phyloP scores from a whole-genome alignment of 2,888 invertebrate species.

The Hirtodrosophila duncani region DNA sequence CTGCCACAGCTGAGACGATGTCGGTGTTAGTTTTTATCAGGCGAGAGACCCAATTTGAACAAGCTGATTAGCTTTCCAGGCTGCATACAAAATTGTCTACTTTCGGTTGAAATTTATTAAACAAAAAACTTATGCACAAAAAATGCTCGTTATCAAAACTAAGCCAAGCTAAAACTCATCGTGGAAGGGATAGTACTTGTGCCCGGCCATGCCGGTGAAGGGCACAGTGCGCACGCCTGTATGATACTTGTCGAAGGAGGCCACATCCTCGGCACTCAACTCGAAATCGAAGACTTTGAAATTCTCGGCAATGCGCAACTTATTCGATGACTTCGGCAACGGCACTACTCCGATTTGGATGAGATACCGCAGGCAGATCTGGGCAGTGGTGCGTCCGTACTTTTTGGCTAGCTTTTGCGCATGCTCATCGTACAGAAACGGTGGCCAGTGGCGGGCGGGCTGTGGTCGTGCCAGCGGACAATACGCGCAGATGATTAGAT shows the following conservation, averaged over 20 bases:
- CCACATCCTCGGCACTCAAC: conserved; percentile 79
- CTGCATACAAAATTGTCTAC: conserved; percentile 3
- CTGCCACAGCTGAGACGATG: conserved; percentile 13
- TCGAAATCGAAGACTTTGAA: conserved; percentile 82
- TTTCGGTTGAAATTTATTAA: conserved; percentile 31
- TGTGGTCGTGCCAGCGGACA: conserved; percentile 85
- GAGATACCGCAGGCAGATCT: conserved; percentile 82
- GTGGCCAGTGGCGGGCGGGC: conserved; percentile 80
- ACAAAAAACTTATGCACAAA: conserved; percentile 23
- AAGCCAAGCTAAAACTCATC: conserved; percentile 57
- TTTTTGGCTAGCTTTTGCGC: conserved; percentile 81
- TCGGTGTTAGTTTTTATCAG: conserved; percentile 49
- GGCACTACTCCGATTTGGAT: conserved; percentile 80
- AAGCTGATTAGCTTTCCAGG: conserved; percentile 29
- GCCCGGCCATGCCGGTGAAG: conserved; percentile 70
- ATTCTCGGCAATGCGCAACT: conserved; percentile 79
- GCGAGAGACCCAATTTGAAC: conserved; percentile 26
- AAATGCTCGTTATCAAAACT: background rate
- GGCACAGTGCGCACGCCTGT: conserved; percentile 70
- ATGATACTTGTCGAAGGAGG: conserved; percentile 59
- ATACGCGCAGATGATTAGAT: conserved; percentile 85
- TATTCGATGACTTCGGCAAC: conserved; percentile 81
- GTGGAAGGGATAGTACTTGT: conserved; percentile 75
- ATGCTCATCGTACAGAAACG: conserved; percentile 74
- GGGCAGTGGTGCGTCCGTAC: conserved; percentile 82